Evolutionary conservation across 2,888 invertebrate genomes (phyloP).

Genomic region (Mylabris sibirica): DNA sequence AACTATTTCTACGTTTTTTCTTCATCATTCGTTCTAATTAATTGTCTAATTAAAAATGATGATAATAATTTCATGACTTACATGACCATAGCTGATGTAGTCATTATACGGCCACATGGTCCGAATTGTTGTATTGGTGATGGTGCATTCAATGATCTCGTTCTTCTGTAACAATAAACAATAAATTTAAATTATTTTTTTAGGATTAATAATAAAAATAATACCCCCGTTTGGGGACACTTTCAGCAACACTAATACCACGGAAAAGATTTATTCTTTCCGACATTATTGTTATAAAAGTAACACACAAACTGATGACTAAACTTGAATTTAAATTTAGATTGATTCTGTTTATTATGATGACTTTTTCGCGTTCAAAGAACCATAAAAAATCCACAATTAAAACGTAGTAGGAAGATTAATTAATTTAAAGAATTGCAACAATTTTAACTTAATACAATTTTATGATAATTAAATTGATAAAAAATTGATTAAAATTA

Average conservation of each 20-base stretch:
- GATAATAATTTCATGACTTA: conserved; percentile 68
- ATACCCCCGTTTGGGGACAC: not conserved
- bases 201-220: no score
- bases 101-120: conserved; percentile 97
- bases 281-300: not conserved
- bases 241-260: not conserved
- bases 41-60: no score
- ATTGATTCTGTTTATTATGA: not conserved
- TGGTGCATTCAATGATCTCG: conserved; percentile 94
- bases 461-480: not conserved
- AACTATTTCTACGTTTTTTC: not conserved
- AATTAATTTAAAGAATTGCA: no score
- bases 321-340: no score
- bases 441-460: no score
- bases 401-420: no score
- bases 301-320: not conserved
- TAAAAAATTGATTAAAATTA: conserved; percentile 13
- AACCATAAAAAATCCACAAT: no score
- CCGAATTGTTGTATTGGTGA: conserved; percentile 97
- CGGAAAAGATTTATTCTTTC: not conserved
- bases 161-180: conserved; percentile 76
- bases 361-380: no score
- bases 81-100: conserved; percentile 96
- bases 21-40: no score
- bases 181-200: conserved; percentile 13